Evolutionary conservation across 2,888 invertebrate species (phyloP), one percentile per base, ranked within the genome.

Genomic region (Plebejus argus): DNA sequence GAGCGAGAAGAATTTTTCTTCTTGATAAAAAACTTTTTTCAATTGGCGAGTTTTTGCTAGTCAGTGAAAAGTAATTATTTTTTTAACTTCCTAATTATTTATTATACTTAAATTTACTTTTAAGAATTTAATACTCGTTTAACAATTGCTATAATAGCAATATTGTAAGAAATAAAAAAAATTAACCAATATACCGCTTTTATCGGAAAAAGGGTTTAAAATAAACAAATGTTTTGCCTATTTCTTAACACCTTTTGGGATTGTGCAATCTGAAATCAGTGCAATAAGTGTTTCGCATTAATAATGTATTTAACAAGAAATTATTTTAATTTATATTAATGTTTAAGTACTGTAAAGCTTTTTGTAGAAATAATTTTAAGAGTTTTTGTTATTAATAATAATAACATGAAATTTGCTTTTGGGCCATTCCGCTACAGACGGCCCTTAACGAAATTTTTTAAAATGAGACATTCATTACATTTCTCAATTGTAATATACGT

Each of bases 11-110:
- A n/a, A 58, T n/a, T 20, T 58, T 58, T n/a, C 20, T 20, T 58
- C 58, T 58, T n/a, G 58, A 10, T 20, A 8, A 58, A n/a, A 58
- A 20, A 23, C 23, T 61, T 12, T 20, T 23, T 23, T 61, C 23
- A 20, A 35, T 71, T 77, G 70, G 56, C 77, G 56, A 71, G 77
- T 72, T 35, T 70, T 71, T 39, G 71, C 71, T 58, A 71, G 71
- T 58, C 58, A 71, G 12, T 77, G 20, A 53, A 77, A 49, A 53
- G 23, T 70, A 20, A 33, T 70, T 70, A 35, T 10, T 35, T 39
- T 4, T n/a, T 39, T n/a, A 35, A 5, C 7, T 71, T n/a, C 8
- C n/a, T 71, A 39, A 58, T 56, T 49, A 58, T 58, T 23, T 23
- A 8, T 10, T 58, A 58, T 66, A 12, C n/a, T n/a, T n/a, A n/a